These are phyloP conservation scores for Leptobrachium leishanense DNA, from an alignment of 2,113 vertebrate genomes.

Conservation along the genomic window DNA sequence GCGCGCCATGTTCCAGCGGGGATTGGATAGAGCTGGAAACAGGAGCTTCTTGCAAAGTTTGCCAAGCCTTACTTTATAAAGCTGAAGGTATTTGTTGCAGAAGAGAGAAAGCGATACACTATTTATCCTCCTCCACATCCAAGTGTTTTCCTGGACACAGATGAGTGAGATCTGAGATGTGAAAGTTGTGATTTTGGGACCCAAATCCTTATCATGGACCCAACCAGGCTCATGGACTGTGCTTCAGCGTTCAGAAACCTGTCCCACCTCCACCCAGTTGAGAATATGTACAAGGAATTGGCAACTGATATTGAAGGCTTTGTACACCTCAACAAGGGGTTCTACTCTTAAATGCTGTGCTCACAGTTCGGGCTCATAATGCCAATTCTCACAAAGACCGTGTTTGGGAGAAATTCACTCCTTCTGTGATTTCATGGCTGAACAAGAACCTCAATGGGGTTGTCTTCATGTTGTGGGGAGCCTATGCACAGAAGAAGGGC, in stretches of 20 bases:
- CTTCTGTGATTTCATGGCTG: conserved; percentile 84
- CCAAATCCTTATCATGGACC: conserved; percentile 94
- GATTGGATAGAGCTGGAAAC: conserved; percentile 79
- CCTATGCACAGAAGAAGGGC: conserved; percentile 93
- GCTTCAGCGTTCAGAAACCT: conserved; percentile 91
- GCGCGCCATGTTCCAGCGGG: conserved; percentile 65
- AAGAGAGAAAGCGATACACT: conserved; percentile 77
- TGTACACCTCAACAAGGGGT: conserved; percentile 89
- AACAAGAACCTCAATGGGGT: conserved; percentile 77
- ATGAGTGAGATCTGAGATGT: conserved; percentile 84
- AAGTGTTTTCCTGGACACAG: conserved; percentile 93
- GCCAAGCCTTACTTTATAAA: conserved; percentile 80
- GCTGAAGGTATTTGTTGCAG: conserved; percentile 80
- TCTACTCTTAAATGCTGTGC: conserved; percentile 89
- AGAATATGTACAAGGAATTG: conserved; percentile 94
- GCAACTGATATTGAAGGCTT: conserved; percentile 84
- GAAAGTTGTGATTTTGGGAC: conserved; percentile 93
- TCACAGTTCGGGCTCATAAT: conserved; percentile 89
- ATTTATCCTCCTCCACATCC: conserved; percentile 80
- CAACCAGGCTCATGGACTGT: conserved; percentile 91
- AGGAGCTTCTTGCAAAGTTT: conserved; percentile 72
- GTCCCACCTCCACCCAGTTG: conserved; percentile 87
- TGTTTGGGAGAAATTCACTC: conserved; percentile 94
- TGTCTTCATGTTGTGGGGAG: conserved; percentile 94
- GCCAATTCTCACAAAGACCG: conserved; percentile 92